phyloP scores from a whole-genome alignment of 2,888 invertebrate genomes.

The Exocentrus adspersus region DNA sequence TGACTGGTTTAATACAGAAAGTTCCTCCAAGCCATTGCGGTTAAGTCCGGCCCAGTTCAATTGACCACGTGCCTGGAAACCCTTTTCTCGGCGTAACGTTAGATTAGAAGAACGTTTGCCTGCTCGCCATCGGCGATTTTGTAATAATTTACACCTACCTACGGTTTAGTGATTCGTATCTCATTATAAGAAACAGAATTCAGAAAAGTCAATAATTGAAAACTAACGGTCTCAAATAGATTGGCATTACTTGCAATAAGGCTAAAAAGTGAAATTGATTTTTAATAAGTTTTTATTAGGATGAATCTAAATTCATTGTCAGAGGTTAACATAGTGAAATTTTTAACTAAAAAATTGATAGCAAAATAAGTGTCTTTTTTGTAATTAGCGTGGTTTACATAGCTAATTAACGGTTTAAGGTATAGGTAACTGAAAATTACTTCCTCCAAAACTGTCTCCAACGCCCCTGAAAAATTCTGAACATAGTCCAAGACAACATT shows the following conservation, averaged over 20 bases:
- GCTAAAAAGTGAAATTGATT: too few relatives aligned
- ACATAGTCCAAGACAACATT: background rate
- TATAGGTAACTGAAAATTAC: background rate
- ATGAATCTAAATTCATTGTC: too few relatives aligned
- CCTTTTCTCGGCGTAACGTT: slow-evolving; percentile 7
- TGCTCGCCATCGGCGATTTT: slow-evolving; percentile 14
- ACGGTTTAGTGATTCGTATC: background rate
- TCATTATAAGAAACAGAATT: slow-evolving; percentile 4
- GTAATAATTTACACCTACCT: slow-evolving; percentile 23
- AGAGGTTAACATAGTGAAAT: too few relatives aligned
- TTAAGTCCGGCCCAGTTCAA: slow-evolving; percentile 8
- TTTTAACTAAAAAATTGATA: too few relatives aligned
- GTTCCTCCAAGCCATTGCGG: slow-evolving; percentile 17
- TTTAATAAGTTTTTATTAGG: too few relatives aligned
- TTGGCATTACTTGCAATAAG: too few relatives aligned
- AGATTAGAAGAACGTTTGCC: slow-evolving; percentile 7
- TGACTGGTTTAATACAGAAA: slow-evolving; percentile 16
- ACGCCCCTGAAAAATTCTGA: background rate
- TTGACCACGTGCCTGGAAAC: slow-evolving; percentile 22
- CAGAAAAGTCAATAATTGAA: background rate
- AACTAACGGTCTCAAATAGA: too few relatives aligned
- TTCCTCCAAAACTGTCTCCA: background rate
- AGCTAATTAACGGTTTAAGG: too few relatives aligned
- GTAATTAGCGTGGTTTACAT: too few relatives aligned
- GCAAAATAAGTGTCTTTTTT: too few relatives aligned